Evolutionary conservation across 1,140 invertebrate species (phyloP).

Genomic region (Calephelis virginiensis): DNA sequence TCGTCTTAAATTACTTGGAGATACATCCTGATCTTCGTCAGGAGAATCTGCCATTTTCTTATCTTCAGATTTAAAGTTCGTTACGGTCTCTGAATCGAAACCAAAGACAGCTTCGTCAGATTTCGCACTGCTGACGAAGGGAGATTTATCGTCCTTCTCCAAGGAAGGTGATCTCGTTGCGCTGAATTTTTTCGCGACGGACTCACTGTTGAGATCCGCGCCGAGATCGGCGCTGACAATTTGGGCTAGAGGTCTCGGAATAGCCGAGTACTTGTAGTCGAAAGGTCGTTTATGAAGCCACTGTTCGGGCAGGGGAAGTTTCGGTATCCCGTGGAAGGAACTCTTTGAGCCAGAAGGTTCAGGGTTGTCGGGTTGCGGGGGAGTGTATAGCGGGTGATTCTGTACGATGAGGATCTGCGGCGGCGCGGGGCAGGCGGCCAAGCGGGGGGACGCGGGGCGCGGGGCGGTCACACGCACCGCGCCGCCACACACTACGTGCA

Average conservation of each 20-base stretch:
- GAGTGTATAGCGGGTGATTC: slow-evolving; percentile 42
- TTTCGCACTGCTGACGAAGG: slow-evolving; percentile 56
- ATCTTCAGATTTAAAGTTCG: slow-evolving; percentile 45
- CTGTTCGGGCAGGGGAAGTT: slow-evolving; percentile 60
- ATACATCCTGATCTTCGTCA: slow-evolving; percentile 49
- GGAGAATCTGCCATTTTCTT: slow-evolving; percentile 47
- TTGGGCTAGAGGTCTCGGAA: slow-evolving; percentile 57
- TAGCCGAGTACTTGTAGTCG: slow-evolving; percentile 58
- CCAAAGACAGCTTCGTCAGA: slow-evolving; percentile 55
- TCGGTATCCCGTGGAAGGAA: slow-evolving; percentile 43
- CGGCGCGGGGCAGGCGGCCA: slow-evolving; percentile 32
- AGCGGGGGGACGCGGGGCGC: slow-evolving; percentile 33
- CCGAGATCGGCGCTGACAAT: slow-evolving; percentile 55
- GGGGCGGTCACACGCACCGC: slow-evolving; percentile 36
- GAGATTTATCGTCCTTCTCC: slow-evolving; percentile 74
- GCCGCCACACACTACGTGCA: slow-evolving; percentile 53
- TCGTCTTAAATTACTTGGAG: slow-evolving; percentile 57
- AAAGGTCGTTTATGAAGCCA: slow-evolving; percentile 60
- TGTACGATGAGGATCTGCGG: slow-evolving; percentile 56
- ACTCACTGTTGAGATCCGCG: slow-evolving; percentile 50
- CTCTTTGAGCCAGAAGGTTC: slow-evolving; percentile 36
- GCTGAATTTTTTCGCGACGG: slow-evolving; percentile 65
- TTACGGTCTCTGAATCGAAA: slow-evolving; percentile 53
- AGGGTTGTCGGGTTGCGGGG: slow-evolving; percentile 30
- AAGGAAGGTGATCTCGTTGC: slow-evolving; percentile 72